Evolutionary conservation across 2,888 invertebrate species (phyloP), one percentile per base, ranked within the genome.

Genomic region (Cosmia trapezina): DNA sequence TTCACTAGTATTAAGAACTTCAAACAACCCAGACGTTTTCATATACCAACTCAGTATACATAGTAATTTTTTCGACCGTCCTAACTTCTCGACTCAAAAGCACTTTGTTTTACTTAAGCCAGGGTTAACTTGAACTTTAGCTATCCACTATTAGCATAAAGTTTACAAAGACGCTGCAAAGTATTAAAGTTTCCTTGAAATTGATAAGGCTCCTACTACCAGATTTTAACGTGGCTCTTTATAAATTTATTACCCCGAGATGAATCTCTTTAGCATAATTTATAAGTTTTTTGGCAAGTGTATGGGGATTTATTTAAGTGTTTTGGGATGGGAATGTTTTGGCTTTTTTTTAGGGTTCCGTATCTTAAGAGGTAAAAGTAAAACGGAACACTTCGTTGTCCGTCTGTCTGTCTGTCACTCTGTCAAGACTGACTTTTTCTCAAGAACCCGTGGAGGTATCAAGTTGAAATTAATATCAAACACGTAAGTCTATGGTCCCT

Each of bases 111-210:
- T 93, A 94, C 93, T 94, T 94, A 94, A 93, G 90, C 83, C 89
- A 88, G 89, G 93, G 91, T 92, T 92, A 93, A 93, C 92, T 90
- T 90, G 81, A 92, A 89, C 87, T 90, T 87, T 69, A 89, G 92
- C 92, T 93, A 93, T 94, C 93, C 90, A 89, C 91, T 94, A 94
- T 94, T 95, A 94, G 93, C 94, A 94, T 95, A 93, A 94, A 94
- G 89, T 94, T 93, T 87, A 86, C 87, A 89, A 89, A 91, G 89
- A 91, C 91, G 88, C 88, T 88, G 89, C 88, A 90, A 92, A 93
- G 92, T 92, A 92, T 91, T 91, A 91, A 93, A 94, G 91, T 93
- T 94, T 88, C 85, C 87, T 84, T 89, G 91, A 93, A 94, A 94
- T 94, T 94, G 94, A 94, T 94, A 94, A 93, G 92, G 89, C 68